Evolutionary conservation across 2,888 invertebrate genomes (phyloP).

Genomic region (Macrosoma leucophasiata): DNA sequence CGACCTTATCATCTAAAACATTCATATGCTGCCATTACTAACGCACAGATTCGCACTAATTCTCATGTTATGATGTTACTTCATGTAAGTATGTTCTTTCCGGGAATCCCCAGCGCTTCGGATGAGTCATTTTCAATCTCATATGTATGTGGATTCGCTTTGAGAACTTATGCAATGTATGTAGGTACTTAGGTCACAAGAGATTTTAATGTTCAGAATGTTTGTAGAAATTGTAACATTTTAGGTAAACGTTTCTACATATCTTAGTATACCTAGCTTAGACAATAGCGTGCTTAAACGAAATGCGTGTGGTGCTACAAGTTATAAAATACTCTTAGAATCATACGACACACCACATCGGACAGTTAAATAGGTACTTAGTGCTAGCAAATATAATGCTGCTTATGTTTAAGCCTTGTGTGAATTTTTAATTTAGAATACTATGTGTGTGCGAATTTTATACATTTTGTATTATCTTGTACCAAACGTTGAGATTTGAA

Average conservation of each 20-base stretch:
- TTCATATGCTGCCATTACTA: conserved; percentile 42
- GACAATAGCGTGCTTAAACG: conserved; percentile 10
- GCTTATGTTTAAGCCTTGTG: conserved; percentile 44
- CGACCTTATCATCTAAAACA: conserved; percentile 6
- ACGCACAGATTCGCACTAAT: conserved; percentile 35
- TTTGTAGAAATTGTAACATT: too few species aligned
- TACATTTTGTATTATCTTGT: conserved; percentile 71
- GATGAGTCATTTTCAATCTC: too few species aligned
- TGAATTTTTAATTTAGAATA: conserved; percentile 40
- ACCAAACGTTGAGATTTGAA: conserved; percentile 71
- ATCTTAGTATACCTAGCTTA: conserved; percentile 10
- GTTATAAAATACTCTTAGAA: conserved; percentile 16
- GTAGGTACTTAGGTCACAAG: too few species aligned
- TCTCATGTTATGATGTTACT: too few species aligned
- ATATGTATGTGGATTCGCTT: too few species aligned
- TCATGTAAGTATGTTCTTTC: too few species aligned
- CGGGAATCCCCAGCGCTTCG: too few species aligned
- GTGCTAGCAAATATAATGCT: conserved; percentile 34
- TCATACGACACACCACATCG: too few species aligned
- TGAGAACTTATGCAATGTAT: too few species aligned
- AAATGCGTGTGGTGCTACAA: conserved; percentile 28
- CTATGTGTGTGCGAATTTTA: conserved; percentile 57
- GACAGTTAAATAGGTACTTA: conserved; percentile 29
- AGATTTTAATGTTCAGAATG: too few species aligned
- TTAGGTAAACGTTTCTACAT: too few species aligned